These are phyloP conservation scores for Malurus alboscapulatus DNA, from an alignment of 2,113 vertebrate species.

Conservation along the genomic window DNA sequence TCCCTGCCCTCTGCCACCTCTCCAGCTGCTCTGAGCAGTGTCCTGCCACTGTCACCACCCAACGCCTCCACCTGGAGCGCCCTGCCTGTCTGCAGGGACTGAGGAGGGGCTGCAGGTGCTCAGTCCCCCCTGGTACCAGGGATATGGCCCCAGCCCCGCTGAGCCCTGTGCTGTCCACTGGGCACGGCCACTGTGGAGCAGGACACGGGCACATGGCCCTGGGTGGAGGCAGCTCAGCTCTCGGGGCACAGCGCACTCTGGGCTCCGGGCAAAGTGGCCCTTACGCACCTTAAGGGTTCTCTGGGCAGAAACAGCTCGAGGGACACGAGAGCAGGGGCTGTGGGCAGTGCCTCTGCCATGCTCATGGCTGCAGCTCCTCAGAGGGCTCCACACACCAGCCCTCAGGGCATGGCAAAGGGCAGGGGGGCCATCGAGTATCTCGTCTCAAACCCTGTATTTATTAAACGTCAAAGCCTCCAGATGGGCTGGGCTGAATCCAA, in stretches of 20 bases:
- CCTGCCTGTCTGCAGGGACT: rapidly evolving
- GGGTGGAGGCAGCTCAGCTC: rapidly evolving
- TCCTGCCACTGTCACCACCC: neutral
- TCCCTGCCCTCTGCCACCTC: neutral
- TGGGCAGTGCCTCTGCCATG: neutral
- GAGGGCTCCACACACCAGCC: neutral
- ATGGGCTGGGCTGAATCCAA: slow-evolving; percentile 63
- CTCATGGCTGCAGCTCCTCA: neutral
- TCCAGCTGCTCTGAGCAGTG: neutral
- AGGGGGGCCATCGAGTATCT: neutral
- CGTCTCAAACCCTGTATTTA: slow-evolving; percentile 13
- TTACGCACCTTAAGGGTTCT: neutral
- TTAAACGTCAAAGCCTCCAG: slow-evolving; percentile 51
- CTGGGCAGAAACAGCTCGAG: neutral
- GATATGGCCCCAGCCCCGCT: neutral
- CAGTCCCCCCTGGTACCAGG: rapidly evolving
- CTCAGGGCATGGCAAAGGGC: neutral
- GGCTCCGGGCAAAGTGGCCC: neutral
- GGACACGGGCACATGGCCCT: rapidly evolving
- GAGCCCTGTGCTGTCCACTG: rapidly evolving
- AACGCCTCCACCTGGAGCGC: rapidly evolving
- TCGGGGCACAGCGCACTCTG: rapidly evolving
- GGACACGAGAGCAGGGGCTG: rapidly evolving
- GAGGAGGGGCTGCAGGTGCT: neutral
- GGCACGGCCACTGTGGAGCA: rapidly evolving